phyloP scores from a whole-genome alignment of 2,888 invertebrate species.

The Mongoloraphidia duomilia region DNA sequence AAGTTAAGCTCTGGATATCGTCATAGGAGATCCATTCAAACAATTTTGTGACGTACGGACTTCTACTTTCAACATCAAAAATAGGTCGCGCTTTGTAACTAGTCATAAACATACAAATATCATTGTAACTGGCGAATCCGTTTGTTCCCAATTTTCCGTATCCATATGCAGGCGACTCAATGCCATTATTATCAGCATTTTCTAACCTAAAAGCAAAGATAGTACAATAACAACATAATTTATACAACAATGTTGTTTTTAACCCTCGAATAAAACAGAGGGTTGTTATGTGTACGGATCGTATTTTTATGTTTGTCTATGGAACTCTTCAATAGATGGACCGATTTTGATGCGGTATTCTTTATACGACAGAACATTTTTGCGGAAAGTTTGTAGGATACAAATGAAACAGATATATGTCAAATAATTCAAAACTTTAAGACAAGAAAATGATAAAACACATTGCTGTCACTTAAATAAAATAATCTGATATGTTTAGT shows the following conservation, averaged over 20 bases:
- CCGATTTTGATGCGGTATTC: too few relatives aligned
- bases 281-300: too few relatives aligned
- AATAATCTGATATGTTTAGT: too few relatives aligned
- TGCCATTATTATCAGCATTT: conserved; percentile 47
- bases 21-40: conserved; percentile 79
- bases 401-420: too few relatives aligned
- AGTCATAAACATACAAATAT: conserved; percentile 50
- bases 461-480: too few relatives aligned
- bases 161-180: conserved; percentile 57
- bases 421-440: too few relatives aligned
- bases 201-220: conserved; percentile 35
- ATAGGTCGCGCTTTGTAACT: conserved; percentile 36
- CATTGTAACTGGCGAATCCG: conserved; percentile 59
- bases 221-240: background rate
- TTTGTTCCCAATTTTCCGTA: conserved; percentile 47
- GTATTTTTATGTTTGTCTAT: too few relatives aligned
- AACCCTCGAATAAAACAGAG: too few relatives aligned
- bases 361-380: too few relatives aligned
- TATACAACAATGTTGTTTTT: background rate
- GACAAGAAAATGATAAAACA: too few relatives aligned
- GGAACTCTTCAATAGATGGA: too few relatives aligned
- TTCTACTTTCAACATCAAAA: conserved; percentile 54
- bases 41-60: conserved; percentile 58
- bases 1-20: conserved; percentile 48
- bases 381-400: too few relatives aligned